phyloP scores from a whole-genome alignment of 2,888 invertebrate genomes.

The Stenichneumon culpator region DNA sequence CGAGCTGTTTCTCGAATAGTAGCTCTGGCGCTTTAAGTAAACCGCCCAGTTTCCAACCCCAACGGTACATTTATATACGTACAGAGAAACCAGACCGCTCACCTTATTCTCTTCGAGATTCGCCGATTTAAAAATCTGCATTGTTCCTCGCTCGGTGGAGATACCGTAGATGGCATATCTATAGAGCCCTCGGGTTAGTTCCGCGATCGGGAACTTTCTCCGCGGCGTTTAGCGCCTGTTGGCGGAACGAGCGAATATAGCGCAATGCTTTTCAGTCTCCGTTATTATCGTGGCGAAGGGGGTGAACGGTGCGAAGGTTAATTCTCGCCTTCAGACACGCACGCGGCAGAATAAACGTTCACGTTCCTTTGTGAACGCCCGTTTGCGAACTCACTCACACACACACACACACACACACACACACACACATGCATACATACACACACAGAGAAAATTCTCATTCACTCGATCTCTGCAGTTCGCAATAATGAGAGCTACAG shows the following conservation, averaged over 20 bases:
- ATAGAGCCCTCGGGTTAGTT: not conserved
- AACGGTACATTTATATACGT: not conserved
- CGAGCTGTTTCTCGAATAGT: not conserved
- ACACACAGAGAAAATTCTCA: conserved; percentile 8
- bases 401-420: not conserved
- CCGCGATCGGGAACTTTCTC: conserved; percentile 1
- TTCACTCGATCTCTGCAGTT: conserved; percentile 15
- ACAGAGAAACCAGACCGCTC: not conserved
- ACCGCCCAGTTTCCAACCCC: not conserved
- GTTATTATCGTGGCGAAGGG: conserved; percentile 15
- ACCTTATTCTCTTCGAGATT: not conserved
- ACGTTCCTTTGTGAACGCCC: not conserved
- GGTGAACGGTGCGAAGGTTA: conserved; percentile 18
- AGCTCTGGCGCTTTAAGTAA: not conserved
- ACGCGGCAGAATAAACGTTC: conserved; percentile 18
- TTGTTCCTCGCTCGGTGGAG: not conserved
- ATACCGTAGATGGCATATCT: not conserved
- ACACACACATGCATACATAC: not conserved
- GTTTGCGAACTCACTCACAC: not conserved
- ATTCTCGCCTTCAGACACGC: conserved; percentile 15
- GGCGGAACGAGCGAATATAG: conserved; percentile 1
- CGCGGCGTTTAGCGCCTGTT: conserved; percentile 3
- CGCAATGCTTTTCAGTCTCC: not conserved
- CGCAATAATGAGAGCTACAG: conserved; percentile 15
- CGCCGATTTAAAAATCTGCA: not conserved